A percentile compares a stretch with the other conserved stretches of the same genome.
phyloP scores from a whole-genome alignment of 2,888 invertebrate species.

The Melieria picta region DNA sequence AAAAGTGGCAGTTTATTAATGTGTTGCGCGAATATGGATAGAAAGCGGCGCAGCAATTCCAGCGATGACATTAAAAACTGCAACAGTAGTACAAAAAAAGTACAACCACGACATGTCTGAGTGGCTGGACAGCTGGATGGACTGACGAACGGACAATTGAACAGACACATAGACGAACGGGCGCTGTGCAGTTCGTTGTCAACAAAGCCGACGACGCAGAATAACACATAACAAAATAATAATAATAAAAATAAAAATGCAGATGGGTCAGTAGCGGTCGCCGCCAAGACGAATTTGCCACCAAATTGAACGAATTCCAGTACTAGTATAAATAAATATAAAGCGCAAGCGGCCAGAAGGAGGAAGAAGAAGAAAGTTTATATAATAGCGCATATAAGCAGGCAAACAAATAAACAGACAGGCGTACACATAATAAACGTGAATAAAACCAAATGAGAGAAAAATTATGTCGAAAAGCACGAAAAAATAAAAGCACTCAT shows the following conservation, averaged over 20 bases:
- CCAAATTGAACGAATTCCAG: slow-evolving; percentile 23
- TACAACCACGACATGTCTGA: slow-evolving; percentile 5
- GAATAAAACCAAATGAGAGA: no score
- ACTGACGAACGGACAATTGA: neutral
- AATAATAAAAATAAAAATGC: neutral
- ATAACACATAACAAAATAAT: neutral
- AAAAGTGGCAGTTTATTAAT: neutral
- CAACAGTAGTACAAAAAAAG: slow-evolving; percentile 7
- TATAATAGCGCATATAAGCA: no score
- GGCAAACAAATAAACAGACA: no score
- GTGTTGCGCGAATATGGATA: slow-evolving; percentile 5
- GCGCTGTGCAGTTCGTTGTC: neutral
- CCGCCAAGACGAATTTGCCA: slow-evolving; percentile 18
- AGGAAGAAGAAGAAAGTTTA: neutral
- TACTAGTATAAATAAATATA: slow-evolving; percentile 11
- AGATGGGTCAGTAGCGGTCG: neutral
- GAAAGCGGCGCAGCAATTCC: slow-evolving; percentile 17
- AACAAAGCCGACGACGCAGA: no score
- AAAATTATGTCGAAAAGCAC: no score
- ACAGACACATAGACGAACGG: neutral
- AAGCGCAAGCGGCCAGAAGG: neutral
- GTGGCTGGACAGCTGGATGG: slow-evolving; percentile 1
- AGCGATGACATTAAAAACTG: neutral
- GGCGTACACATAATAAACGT: no score
- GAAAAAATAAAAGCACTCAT: no score